Evolutionary conservation across 2,797 vertebrate genomes (phyloP), one percentile per base, ranked within the genome.

Genomic region (Pangasius djambal): DNA sequence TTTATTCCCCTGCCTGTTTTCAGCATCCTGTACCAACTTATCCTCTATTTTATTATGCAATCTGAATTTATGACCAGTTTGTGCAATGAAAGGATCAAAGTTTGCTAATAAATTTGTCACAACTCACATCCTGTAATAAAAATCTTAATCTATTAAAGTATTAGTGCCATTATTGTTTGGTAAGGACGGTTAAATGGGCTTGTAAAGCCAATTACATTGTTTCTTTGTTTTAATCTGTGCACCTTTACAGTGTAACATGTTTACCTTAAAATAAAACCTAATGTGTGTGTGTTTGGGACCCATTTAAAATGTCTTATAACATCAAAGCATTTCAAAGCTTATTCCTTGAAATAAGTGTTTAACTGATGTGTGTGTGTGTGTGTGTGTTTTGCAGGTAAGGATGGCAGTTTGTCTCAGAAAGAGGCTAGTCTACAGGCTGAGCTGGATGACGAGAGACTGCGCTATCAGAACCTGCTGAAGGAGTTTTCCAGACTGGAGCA

Each of bases 391-490:
- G 57, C 90, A 96, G 95, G 87, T 69, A 89, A 93, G 9, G 85
- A 74, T 44, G 89, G 89, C 85, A 92, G 78, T 18, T 95, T 81
- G 20, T 93, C 94, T 0, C 85, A 89, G 87, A 95, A 83, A 83
- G 81, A 94, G 89, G 94, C 89, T 0, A 90, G 92, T 0, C 92
- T 97, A 90, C 96, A 96, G 93, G 93, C 93, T 0, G 98, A 99
- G 74, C 94, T 99, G 90, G 97, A 99, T 15, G 96, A 95, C 0
- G 98, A 99, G 88, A 93, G 98, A 0, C 95, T 95, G 77, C 96
- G 97, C 18, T 97, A 99, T 92, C 98, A 99, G 95, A 98, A 97
- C 85, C 96, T 99, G 0, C 94, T 99, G n/a, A 98, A 98, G 92
- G 98, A 99, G 55, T 98, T 97, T 92, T 97, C 97, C 0, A 93